A percentile compares a stretch with the other conserved stretches of the same genome.
Evolutionary conservation across 92 coral and sea anemone species (phyloP).

Genomic region (Porites divaricata): DNA sequence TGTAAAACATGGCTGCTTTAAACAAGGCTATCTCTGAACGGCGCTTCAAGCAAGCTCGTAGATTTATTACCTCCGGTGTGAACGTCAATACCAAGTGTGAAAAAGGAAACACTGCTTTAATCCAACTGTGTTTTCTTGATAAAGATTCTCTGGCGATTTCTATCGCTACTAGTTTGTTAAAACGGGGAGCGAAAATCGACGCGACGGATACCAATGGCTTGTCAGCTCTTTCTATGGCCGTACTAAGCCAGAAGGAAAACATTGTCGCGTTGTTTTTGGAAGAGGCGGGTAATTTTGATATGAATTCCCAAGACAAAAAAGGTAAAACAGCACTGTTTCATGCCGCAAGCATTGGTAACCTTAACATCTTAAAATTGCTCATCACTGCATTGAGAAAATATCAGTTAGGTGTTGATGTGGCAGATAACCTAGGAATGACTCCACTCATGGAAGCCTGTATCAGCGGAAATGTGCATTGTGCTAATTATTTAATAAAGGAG

Average conservation of each 20-base stretch:
- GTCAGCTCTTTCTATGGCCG: constrained; percentile 60
- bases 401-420: constrained; percentile 68
- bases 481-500: constrained; percentile 60
- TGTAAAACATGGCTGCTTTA: constrained; percentile 61
- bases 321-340: constrained; percentile 79
- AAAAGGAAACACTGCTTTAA: constrained; percentile 71
- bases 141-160: constrained; percentile 63
- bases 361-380: constrained; percentile 54
- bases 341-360: constrained; percentile 69
- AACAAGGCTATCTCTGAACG: constrained; percentile 76
- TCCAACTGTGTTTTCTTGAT: constrained; percentile 69
- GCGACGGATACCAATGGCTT: constrained; percentile 52
- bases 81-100: constrained; percentile 54
- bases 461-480: constrained; percentile 59
- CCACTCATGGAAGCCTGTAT: constrained; percentile 74
- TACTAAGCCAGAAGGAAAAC: constrained; percentile 53
- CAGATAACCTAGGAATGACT: constrained; percentile 66
- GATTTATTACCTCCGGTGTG: constrained; percentile 53
- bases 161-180: constrained; percentile 59
- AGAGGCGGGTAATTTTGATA: constrained; percentile 59
- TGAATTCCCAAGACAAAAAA: constrained; percentile 59
- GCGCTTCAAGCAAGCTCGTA: constrained; percentile 80
- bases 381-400: constrained; percentile 51
- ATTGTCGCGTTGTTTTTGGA: constrained; percentile 52
- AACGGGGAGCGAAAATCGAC: constrained; percentile 68